Evolutionary conservation across 2,113 vertebrate species (phyloP).

Genomic region (Saccopteryx leptura): DNA sequence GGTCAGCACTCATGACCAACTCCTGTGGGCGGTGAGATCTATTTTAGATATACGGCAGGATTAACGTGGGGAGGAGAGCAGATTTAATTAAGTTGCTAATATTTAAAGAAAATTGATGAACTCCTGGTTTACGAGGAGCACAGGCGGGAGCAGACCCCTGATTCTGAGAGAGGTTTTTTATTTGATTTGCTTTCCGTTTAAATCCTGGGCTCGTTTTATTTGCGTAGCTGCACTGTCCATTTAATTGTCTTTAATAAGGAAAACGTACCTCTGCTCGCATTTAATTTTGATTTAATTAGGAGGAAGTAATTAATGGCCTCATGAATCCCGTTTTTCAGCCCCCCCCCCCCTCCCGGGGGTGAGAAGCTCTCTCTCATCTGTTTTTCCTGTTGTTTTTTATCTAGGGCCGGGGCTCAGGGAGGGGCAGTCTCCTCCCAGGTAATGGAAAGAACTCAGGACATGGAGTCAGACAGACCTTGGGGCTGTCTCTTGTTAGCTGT

Average conservation of each 20-base stretch:
- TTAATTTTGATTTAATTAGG: constrained; percentile 92
- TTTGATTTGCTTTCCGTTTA: constrained; percentile 88
- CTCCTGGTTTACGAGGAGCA: constrained; percentile 87
- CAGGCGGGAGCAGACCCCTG: constrained; percentile 79
- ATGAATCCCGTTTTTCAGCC: constrained; percentile 82
- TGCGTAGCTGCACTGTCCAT: constrained; percentile 87
- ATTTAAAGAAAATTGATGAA: constrained; percentile 94
- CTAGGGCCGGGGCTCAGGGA: neutral
- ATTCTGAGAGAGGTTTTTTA: constrained; percentile 83
- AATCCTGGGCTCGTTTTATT: constrained; percentile 85
- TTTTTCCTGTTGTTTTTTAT: constrained; percentile 67
- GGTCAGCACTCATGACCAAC: constrained; percentile 91
- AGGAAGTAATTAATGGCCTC: constrained; percentile 87
- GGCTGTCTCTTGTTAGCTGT: neutral
- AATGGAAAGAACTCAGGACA: neutral
- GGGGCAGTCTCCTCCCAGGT: neutral
- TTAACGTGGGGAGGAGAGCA: constrained; percentile 89
- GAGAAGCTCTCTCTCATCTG: constrained; percentile 60
- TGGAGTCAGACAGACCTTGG: neutral
- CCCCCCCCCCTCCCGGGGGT: constrained; percentile 76
- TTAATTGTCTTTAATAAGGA: constrained; percentile 90
- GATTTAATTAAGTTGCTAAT: constrained; percentile 94
- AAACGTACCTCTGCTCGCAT: constrained; percentile 87
- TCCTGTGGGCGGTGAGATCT: constrained; percentile 91
- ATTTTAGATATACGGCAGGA: constrained; percentile 92